A percentile compares a stretch with the other conserved stretches of the same genome.
phyloP scores from a whole-genome alignment of 1,140 invertebrate species.

The Bilobella aurantiaca region DNA sequence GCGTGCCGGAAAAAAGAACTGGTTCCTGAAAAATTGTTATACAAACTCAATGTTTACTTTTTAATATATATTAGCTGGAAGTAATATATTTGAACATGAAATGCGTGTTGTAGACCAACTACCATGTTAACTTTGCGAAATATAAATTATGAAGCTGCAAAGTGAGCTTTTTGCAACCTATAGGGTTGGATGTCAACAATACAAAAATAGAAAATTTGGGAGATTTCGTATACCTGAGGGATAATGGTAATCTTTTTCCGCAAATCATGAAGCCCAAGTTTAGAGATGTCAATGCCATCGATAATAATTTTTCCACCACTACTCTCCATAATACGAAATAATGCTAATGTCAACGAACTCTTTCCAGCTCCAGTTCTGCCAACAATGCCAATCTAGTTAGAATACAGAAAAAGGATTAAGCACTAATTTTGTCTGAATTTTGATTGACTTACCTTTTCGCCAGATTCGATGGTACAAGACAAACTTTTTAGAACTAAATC shows the following conservation, averaged over 20 bases:
- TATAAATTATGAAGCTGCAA: too few species aligned
- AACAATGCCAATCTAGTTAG: slow-evolving; percentile 54
- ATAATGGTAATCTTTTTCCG: slow-evolving; percentile 80
- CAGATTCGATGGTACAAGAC: slow-evolving; percentile 38
- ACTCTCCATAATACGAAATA: slow-evolving; percentile 46
- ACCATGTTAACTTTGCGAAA: too few species aligned
- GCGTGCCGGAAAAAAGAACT: slow-evolving; percentile 60
- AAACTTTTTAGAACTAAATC: slow-evolving; percentile 43
- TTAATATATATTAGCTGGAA: too few species aligned
- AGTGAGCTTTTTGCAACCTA: too few species aligned
- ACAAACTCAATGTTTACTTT: too few species aligned
- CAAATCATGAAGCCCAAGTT: slow-evolving; percentile 77
- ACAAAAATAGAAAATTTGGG: too few species aligned
- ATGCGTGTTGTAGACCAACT: too few species aligned
- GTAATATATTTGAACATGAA: too few species aligned
- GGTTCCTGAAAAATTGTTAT: slow-evolving; percentile 35
- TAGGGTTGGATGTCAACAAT: too few species aligned
- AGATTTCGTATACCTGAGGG: slow-evolving; percentile 55
- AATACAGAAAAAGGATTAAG: too few species aligned
- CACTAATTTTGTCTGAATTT: slow-evolving; percentile 40
- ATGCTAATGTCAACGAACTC: slow-evolving; percentile 44
- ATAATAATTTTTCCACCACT: slow-evolving; percentile 58
- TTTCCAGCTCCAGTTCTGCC: slow-evolving; percentile 45
- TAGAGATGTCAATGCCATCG: slow-evolving; percentile 74
- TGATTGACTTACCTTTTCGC: slow-evolving; percentile 19